Conservation (phyloP, 2,888 invertebrate species). For the Ceramica pisi region DNA sequence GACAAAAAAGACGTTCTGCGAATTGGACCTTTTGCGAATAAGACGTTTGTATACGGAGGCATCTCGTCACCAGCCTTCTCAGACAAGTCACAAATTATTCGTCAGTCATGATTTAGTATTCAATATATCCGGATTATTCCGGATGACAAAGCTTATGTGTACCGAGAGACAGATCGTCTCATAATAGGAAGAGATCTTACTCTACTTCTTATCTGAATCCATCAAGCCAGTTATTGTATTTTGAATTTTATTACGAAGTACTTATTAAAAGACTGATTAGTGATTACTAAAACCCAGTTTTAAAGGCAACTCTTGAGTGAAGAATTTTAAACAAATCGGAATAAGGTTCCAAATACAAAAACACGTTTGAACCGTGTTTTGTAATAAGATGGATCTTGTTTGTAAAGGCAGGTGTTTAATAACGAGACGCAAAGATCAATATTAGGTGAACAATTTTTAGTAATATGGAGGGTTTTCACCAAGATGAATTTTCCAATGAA, state of each 20-base stretch:
- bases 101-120: no score
- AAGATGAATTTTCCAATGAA: not conserved
- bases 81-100: not conserved
- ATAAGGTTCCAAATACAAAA: slow-evolving; percentile 7
- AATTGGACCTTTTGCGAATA: no score
- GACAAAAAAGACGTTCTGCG: no score
- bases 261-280: no score
- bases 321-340: not conserved
- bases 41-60: no score
- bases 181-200: not conserved
- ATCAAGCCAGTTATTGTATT: not conserved
- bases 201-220: not conserved
- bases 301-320: no score
- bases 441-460: not conserved
- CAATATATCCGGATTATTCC: not conserved
- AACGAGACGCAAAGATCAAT: not conserved
- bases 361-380: not conserved
- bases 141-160: no score
- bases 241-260: no score
- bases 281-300: not conserved
- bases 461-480: slow-evolving; percentile 1
- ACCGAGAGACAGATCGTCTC: not conserved
- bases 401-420: slow-evolving; percentile 12
- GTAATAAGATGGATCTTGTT: slow-evolving; percentile 8
- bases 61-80: not conserved